A percentile compares a stretch with the other conserved stretches of the same genome.
These are phyloP conservation scores for Melanotaenia trifasciata DNA, from an alignment of 2,797 vertebrate genomes.

Conservation along the genomic window DNA sequence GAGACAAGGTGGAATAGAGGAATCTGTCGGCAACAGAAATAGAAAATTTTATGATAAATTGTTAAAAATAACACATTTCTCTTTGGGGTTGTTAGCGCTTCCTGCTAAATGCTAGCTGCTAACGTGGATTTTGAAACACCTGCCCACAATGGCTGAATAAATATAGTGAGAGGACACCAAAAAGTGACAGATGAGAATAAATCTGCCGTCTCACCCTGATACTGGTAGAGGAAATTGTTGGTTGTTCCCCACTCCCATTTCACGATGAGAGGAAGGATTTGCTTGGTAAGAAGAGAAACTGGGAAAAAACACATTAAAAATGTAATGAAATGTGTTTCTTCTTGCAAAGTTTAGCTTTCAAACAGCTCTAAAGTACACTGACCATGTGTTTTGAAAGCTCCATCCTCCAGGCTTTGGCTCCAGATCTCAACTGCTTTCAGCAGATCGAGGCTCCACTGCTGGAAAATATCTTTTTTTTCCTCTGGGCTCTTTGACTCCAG, in stretches of 20 bases:
- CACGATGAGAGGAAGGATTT: conserved; percentile 54
- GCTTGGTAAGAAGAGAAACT: conserved; percentile 44
- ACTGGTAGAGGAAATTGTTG: conserved; percentile 67
- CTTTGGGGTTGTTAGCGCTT: too few relatives aligned
- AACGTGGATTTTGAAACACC: too few relatives aligned
- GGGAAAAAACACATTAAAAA: conserved; percentile 3
- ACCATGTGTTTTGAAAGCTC: conserved; percentile 49
- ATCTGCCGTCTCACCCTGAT: conserved; percentile 50
- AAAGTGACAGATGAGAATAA: neutral
- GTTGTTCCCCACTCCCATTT: conserved; percentile 76
- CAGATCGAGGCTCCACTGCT: conserved; percentile 37
- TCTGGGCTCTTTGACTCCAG: conserved; percentile 26
- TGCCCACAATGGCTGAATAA: too few relatives aligned
- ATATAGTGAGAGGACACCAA: too few relatives aligned
- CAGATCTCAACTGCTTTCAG: conserved; percentile 12
- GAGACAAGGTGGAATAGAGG: conserved; percentile 53
- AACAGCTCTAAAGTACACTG: conserved; percentile 4
- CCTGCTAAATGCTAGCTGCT: too few relatives aligned
- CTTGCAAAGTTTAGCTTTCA: neutral
- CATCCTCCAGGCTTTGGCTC: conserved; percentile 48
- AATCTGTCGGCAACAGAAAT: conserved; percentile 46
- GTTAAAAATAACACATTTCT: too few relatives aligned
- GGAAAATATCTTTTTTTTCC: conserved; percentile 19
- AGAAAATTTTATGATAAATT: too few relatives aligned
- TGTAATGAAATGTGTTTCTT: neutral